Base-by-base conservation (phyloP, 2,113 vertebrate species). In the Corapipo altera region DNA sequence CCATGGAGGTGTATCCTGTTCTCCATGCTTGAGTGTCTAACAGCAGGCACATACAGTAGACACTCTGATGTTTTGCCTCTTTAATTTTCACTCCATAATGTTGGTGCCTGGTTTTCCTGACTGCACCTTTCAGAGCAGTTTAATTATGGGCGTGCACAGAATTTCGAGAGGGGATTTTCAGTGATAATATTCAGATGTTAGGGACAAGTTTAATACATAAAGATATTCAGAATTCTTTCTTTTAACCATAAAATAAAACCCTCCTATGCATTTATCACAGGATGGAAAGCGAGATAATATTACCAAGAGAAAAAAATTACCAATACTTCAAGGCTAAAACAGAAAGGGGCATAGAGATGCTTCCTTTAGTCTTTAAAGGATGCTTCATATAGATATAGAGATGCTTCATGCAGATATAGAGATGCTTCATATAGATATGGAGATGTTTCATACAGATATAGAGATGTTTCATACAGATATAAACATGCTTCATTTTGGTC, bases 1-100 rank as follows among this genome's bases (percentile, higher is more conserved):
- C 98, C 99, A 99, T 98, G 98, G 98, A 99, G 98, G 98, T 99
- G 98, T 98, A 99, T 99, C 98, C 98, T 99, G 99, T 99, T 99
- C 98, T 99, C 98, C 98, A 99, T 99, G 99, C 98, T 99, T 98
- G 98, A 98, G 97, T 97, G 98, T 99, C 97, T 98, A 98, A 94
- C 98, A 98, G 98, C 97, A 97, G 98, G 98, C 97, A 98, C 95
- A 98, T 98, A 98, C 94, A 97, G 97, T 97, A 98, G 98, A 98
- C 96, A 98, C 97, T 98, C 46, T 49, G 91, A 98, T 98, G 95
- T 98, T 98, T 97, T 97, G 96, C 97, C 97, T 96, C 97, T 97
- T 98, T 98, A 97, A 98, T 98, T 98, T 98, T 98, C 96, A 97
- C 93, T 98, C 97, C 80, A 95, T 97, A 98, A 98, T 96, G 93